Evolutionary conservation across 2,797 vertebrate species (phyloP).

Genomic region (Acipenser oxyrinchus): DNA sequence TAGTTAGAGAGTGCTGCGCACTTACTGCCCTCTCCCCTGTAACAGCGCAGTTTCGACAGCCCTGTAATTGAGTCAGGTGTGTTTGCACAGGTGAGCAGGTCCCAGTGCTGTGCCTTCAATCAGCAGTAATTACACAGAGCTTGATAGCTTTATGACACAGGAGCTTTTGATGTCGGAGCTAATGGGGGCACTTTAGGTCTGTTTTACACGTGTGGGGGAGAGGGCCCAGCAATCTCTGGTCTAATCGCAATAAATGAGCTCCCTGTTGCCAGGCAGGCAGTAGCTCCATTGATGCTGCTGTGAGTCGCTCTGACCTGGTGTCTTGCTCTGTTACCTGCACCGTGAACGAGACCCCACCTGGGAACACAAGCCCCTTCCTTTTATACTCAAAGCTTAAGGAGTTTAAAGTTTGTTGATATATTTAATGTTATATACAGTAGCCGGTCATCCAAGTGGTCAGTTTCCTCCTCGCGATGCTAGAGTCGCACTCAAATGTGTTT

Average conservation of each 20-base stretch:
- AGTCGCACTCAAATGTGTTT: no score
- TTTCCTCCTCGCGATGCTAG: no score
- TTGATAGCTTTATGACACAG: background rate
- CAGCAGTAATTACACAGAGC: constrained; percentile 7
- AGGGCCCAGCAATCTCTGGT: no score
- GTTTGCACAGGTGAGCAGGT: constrained; percentile 20
- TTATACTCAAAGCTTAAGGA: no score
- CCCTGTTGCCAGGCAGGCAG: constrained; percentile 31
- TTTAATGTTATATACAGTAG: no score
- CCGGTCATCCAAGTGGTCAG: no score
- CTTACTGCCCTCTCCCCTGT: background rate
- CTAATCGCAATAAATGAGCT: constrained; percentile 18
- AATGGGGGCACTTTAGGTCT: background rate
- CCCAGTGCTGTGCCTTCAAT: constrained; percentile 8
- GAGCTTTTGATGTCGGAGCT: background rate
- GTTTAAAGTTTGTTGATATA: no score
- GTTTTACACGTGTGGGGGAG: no score
- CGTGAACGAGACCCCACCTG: constrained; percentile 30
- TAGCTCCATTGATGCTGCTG: constrained; percentile 42
- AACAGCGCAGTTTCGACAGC: background rate
- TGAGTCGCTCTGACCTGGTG: constrained; percentile 29
- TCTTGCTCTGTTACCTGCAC: constrained; percentile 30
- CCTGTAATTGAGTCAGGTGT: constrained; percentile 6
- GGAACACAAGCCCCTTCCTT: no score
- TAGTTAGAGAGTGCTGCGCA: background rate